A percentile compares a stretch with the other conserved stretches of the same genome.
Conservation (phyloP, 2,113 vertebrate species). For the Halcyon malimbica region DNA sequence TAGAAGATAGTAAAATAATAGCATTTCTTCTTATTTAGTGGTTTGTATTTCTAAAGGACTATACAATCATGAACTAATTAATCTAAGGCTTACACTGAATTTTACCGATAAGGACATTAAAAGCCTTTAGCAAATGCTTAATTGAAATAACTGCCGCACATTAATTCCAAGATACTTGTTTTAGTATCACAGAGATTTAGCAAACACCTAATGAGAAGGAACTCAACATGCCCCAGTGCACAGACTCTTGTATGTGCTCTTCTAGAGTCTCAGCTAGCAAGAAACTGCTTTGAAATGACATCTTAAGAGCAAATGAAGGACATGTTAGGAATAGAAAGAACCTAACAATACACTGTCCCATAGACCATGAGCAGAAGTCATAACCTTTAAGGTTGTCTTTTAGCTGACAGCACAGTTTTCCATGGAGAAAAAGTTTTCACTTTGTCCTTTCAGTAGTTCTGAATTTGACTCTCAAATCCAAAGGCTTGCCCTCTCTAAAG, state of each 20-base stretch:
- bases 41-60: constrained; percentile 25
- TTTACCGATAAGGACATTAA: constrained; percentile 38
- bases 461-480: not conserved
- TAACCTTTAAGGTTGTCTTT: not conserved
- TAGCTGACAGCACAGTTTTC: not conserved
- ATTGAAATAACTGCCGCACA: constrained; percentile 6
- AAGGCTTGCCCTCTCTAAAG: not conserved
- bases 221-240: not conserved
- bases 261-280: not conserved
- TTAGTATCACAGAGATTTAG: not conserved
- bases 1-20: not conserved
- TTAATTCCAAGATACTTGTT: constrained; percentile 37
- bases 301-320: not conserved
- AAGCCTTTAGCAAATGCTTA: constrained; percentile 35
- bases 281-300: not conserved
- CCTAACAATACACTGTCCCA: not conserved
- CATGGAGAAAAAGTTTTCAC: not conserved
- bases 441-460: not conserved
- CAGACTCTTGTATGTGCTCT: not conserved
- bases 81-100: constrained; percentile 43
- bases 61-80: constrained; percentile 15
- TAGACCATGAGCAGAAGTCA: not conserved
- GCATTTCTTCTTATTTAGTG: not conserved
- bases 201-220: not conserved
- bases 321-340: not conserved